Base-by-base conservation (phyloP, 2,797 vertebrate species). In the Vireo griseus region DNA sequence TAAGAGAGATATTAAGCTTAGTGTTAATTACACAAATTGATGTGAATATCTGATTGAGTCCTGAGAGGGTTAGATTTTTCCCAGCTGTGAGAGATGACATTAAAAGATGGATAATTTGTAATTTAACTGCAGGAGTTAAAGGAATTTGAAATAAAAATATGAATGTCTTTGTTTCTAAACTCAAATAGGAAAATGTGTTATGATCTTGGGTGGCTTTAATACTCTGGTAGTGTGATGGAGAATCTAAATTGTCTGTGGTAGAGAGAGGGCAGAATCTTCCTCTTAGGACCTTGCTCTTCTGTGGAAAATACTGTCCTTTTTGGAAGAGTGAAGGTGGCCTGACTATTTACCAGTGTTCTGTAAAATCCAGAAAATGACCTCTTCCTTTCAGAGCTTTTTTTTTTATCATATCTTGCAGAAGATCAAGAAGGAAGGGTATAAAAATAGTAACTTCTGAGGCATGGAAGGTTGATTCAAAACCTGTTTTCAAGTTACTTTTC, bases 1-100 rank as follows among this genome's bases (percentile, higher is more conserved):
- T 97, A 94, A 97, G 95, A 93, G 96, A 94, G 87, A 89, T 92
- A 94, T 92, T 97, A 97, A 97, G 73, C 89, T 89, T 95, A 71
- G 77, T 90, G 90, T 95, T 97, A 97, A 96, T 97, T 97, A 98
- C 94, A 95, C 92, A 96, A 97, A 97, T 94, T 95, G 95, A 97
- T 97, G 72, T 96, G 91, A 97, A 90, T 96, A 93, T 90, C 69
- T 95, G 88, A 95, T 96, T 94, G 91, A 88, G 92, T 96, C 91
- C 94, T 92, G 74, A 96, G 93, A 95, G 92, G 58, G 21, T 82
- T 80, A 88, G 89, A 93, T 91, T 97, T 97, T 96, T 94, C 92
- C 85, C 92, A 97, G 96, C 94, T 97, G 93, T 79, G 94, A 92
- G 89, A 86, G 62, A 92, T 92, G 66, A 28, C 58, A 71, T 92